Percentiles rank a stretch among this genome's conserved stretches.
phyloP scores from a whole-genome alignment of 2,113 vertebrate genomes.

The Sclerurus mexicanus region DNA sequence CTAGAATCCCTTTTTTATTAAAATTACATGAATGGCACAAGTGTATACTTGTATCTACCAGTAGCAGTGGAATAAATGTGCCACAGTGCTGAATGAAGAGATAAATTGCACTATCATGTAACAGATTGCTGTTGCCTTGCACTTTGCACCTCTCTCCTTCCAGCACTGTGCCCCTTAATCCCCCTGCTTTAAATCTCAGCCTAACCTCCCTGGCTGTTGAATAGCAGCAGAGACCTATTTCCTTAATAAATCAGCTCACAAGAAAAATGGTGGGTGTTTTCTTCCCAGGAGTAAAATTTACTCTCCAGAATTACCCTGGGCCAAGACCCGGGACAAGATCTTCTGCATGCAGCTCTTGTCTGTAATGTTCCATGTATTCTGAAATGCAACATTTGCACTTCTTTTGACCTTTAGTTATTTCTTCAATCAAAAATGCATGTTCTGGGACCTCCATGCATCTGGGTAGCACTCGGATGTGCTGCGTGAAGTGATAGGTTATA shows the following conservation, averaged over 20 bases:
- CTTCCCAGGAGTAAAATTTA: slow-evolving; percentile 14
- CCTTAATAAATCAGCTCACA: slow-evolving; percentile 34
- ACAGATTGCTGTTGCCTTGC: slow-evolving; percentile 30
- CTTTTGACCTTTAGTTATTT: not conserved
- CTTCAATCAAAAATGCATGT: not conserved
- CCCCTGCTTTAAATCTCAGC: slow-evolving; percentile 15
- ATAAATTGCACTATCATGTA: not conserved
- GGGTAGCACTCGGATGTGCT: not conserved
- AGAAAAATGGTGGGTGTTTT: not conserved
- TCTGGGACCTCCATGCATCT: not conserved
- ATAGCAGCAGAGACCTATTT: not conserved
- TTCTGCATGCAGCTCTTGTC: not conserved
- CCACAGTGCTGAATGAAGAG: not conserved
- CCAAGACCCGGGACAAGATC: not conserved
- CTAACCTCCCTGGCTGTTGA: not conserved
- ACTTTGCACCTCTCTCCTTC: slow-evolving; percentile 25
- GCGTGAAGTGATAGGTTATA: not conserved
- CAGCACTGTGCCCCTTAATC: not conserved
- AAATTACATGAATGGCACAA: not conserved
- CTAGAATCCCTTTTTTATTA: not conserved
- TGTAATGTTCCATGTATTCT: not conserved
- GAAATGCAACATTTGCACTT: not conserved
- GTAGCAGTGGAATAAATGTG: not conserved
- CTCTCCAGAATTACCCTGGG: not conserved
- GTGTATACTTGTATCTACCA: not conserved